These are phyloP conservation scores for Chaunax sp. DNA, from an alignment of 2,797 vertebrate species.

Conservation along the genomic window DNA sequence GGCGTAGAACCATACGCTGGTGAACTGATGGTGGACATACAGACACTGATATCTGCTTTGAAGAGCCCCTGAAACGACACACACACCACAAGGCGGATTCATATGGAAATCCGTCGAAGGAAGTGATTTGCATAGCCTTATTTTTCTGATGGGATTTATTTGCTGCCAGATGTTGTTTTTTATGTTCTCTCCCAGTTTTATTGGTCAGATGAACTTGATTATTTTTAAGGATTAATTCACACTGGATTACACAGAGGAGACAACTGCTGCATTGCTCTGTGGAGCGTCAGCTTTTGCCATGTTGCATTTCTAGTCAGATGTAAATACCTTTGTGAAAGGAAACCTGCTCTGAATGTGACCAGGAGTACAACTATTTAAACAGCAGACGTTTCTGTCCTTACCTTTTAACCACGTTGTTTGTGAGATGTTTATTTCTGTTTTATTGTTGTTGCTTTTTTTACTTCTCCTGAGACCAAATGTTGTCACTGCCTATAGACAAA, in stretches of 20 bases:
- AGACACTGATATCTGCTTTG: conserved; percentile 33
- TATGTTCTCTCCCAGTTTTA: conserved; percentile 78
- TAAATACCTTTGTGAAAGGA: no score
- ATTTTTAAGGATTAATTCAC: conserved; percentile 45
- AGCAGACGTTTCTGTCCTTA: conserved; percentile 21
- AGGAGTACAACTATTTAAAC: not conserved
- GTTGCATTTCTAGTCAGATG: conserved; percentile 3
- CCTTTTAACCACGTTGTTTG: conserved; percentile 40
- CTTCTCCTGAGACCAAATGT: conserved; percentile 76
- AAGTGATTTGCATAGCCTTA: conserved; percentile 38
- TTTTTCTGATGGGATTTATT: conserved; percentile 42
- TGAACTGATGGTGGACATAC: conserved; percentile 15
- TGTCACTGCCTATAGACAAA: conserved; percentile 53
- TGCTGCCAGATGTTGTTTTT: conserved; percentile 51
- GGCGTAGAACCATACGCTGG: not conserved
- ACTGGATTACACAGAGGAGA: conserved; percentile 30
- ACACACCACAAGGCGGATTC: conserved; percentile 11
- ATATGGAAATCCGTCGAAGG: conserved; percentile 27
- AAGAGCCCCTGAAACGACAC: conserved; percentile 12
- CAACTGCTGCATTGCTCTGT: conserved; percentile 4
- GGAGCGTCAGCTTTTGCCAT: not conserved
- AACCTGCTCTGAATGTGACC: no score
- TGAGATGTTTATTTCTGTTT: conserved; percentile 54
- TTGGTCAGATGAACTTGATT: conserved; percentile 78
- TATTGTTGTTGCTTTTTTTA: conserved; percentile 49